These are phyloP conservation scores for Furcifer pardalis DNA, from an alignment of 2,797 vertebrate species.

Conservation along the genomic window DNA sequence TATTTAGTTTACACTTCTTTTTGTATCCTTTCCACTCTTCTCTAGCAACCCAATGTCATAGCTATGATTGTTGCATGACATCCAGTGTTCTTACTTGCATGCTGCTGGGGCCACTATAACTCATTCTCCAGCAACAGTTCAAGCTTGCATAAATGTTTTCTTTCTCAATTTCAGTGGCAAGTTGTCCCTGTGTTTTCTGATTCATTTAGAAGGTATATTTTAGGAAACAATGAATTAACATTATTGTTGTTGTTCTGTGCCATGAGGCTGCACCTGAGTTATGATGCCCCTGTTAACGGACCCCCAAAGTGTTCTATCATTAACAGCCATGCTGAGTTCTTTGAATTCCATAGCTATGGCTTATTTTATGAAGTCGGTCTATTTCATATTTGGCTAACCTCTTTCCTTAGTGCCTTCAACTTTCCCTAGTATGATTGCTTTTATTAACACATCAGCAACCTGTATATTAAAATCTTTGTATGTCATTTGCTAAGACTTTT, in stretches of 20 bases:
- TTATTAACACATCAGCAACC: too few relatives aligned
- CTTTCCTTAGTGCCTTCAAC: too few relatives aligned
- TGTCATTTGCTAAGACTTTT: conserved; percentile 71
- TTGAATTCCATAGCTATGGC: too few relatives aligned
- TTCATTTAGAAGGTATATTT: neutral
- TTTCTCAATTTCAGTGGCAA: too few relatives aligned
- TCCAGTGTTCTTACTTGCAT: neutral
- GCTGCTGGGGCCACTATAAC: neutral
- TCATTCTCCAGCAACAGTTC: neutral
- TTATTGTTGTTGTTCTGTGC: neutral
- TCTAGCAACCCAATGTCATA: too few relatives aligned
- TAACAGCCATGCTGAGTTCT: too few relatives aligned
- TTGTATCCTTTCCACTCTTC: neutral
- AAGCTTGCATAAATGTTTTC: neutral
- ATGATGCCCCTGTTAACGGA: too few relatives aligned
- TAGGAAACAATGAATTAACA: neutral
- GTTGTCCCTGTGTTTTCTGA: neutral
- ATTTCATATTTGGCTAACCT: too few relatives aligned
- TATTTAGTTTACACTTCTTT: neutral
- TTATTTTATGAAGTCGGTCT: too few relatives aligned
- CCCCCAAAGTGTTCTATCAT: too few relatives aligned
- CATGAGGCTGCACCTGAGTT: neutral
- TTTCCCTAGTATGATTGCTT: too few relatives aligned
- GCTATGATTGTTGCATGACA: too few relatives aligned
- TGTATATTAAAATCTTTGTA: neutral